Evolutionary conservation across 2,797 vertebrate species (phyloP), one percentile per base, ranked within the genome.

Genomic region (Sebastes miniatus): DNA sequence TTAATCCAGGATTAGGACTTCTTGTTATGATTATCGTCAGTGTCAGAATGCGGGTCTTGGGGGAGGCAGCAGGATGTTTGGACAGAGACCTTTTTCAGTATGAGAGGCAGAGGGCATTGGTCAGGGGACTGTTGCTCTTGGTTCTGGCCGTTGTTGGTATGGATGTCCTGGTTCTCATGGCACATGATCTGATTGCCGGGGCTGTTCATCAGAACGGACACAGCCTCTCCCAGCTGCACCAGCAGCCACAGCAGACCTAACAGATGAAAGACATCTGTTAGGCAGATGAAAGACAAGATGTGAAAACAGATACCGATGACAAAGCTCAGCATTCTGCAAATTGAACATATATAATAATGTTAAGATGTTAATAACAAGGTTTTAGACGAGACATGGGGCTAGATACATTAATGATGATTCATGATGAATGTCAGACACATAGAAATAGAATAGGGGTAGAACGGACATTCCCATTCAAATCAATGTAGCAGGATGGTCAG

Each of bases 71-170:
- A 91, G 92, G 92, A 93, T 93, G 92, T 95, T 92, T 93, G 81
- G 84, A 94, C 85, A 91, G 88, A 82, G 92, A 99, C 98, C 97
- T 98, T 98, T 96, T 99, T 99, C 83, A 99, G 95, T 81, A 97
- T 91, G 89, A 99, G 96, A 69, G 97, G 97, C 85, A 99, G 91
- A 75, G 94, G 94, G 90, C 93, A 95, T 86, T 94, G 94, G 69
- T 93, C 93, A 73, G 90, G 80, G 73, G 93, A 84, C 66, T 93
- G 83, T 61, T 96, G 93, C 87, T 93, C 93, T 91, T 89, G 88
- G 91, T 89, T 86, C 72, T 91, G 92, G 81, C 79, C 63, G 86
- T 71, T 83, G 81, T 84, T 87, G 80, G 76, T 63, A 64, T 74
- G 76, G 75, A 70, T 76, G 85, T 69, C 86, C 84, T 90, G 87